Evolutionary conservation across 2,888 invertebrate genomes (phyloP).

Genomic region (Drosophila atroscutellata): DNA sequence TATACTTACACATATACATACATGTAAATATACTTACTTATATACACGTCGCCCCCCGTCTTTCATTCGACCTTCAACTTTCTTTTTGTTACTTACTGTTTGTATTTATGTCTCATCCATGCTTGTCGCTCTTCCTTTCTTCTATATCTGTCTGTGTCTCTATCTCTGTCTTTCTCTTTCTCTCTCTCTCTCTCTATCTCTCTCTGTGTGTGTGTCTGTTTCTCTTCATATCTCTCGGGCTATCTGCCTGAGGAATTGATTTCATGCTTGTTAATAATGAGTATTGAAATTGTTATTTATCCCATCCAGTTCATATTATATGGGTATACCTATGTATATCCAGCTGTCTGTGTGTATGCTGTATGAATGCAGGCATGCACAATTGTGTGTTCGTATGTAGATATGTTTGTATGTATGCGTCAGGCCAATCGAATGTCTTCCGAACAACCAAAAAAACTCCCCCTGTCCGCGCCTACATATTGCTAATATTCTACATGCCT

Average conservation of each 20-base stretch:
- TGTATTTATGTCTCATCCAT: slow-evolving; percentile 44
- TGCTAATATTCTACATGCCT: slow-evolving; percentile 13
- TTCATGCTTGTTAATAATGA: slow-evolving; percentile 28
- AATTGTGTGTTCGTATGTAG: slow-evolving; percentile 21
- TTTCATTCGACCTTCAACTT: slow-evolving; percentile 32
- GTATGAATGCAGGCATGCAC: slow-evolving; percentile 32
- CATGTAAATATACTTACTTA: slow-evolving; percentile 18
- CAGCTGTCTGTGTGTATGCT: slow-evolving; percentile 17
- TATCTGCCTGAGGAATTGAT: slow-evolving; percentile 9
- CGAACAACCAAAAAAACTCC: not conserved
- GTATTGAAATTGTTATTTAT: slow-evolving; percentile 25
- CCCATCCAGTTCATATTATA: slow-evolving; percentile 27
- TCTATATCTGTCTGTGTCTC: slow-evolving; percentile 19
- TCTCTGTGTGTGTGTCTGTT: slow-evolving; percentile 25
- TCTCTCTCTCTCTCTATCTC: slow-evolving; percentile 6
- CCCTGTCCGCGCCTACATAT: slow-evolving; percentile 3
- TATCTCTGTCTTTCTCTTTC: slow-evolving; percentile 13
- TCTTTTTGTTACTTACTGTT: slow-evolving; percentile 37
- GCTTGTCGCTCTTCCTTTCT: slow-evolving; percentile 33
- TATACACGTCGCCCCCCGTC: slow-evolving; percentile 24
- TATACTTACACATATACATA: slow-evolving; percentile 25
- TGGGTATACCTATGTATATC: slow-evolving; percentile 29
- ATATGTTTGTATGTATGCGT: slow-evolving; percentile 31
- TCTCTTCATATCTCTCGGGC: slow-evolving; percentile 25
- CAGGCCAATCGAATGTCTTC: slow-evolving; percentile 20